Evolutionary conservation across 2,888 invertebrate genomes (phyloP).

Genomic region (Drosophila suboccidentalis): DNA sequence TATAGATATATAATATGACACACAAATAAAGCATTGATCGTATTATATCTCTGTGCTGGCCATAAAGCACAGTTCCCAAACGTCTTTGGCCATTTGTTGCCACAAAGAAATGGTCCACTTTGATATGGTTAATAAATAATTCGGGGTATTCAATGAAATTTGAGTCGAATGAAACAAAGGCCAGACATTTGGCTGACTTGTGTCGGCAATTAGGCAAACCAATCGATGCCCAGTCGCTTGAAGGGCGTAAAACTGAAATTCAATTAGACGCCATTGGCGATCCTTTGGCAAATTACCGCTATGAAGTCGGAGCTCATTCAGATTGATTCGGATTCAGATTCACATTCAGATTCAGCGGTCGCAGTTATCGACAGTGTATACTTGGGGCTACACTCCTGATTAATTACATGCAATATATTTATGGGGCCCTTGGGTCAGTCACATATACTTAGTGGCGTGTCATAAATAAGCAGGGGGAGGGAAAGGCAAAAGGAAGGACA

Average conservation of each 20-base stretch:
- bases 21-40: neutral
- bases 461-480: conserved; percentile 59
- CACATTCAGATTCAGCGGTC: conserved; percentile 8
- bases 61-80: conserved; percentile 31
- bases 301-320: conserved; percentile 23
- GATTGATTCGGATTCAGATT: conserved; percentile 52
- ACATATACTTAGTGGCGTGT: conserved; percentile 26
- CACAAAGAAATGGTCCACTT: conserved; percentile 2
- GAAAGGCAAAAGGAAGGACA: conserved; percentile 8
- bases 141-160: conserved; percentile 46
- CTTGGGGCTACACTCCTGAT: conserved; percentile 48
- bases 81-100: neutral
- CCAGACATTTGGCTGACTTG: conserved; percentile 19
- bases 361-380: conserved; percentile 48
- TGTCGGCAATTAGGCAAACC: conserved; percentile 49
- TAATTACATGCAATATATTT: conserved; percentile 77
- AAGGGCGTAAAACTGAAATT: conserved; percentile 60
- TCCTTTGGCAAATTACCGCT: conserved; percentile 57
- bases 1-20: conserved; percentile 1
- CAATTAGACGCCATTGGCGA: conserved; percentile 67
- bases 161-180: conserved; percentile 39
- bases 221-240: conserved; percentile 29
- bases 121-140: conserved; percentile 52
- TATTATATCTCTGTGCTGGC: conserved; percentile 3
- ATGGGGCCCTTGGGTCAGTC: conserved; percentile 27